Evolutionary conservation across 2,888 invertebrate genomes (phyloP), one percentile per base, ranked within the genome.

Genomic region (Reticulitermes lucifugus): DNA sequence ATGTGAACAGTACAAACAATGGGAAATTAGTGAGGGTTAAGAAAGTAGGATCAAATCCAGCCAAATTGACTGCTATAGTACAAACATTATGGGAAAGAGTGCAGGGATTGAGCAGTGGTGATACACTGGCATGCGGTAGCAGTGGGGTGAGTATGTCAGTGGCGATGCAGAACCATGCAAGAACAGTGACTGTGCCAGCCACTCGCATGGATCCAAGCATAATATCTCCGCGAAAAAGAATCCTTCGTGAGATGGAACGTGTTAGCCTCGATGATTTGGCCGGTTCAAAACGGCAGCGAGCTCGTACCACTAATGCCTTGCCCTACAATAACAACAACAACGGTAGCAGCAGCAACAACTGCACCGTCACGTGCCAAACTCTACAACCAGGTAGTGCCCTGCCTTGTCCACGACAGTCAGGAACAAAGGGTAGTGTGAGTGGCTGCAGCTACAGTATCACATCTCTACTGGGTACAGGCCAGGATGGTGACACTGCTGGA

Each of bases 381-480:
- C 88, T 87, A 85, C 88, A 86, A 85, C 87, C 85, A 87, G 87
- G 87, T 65, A 88, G 87, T 60, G 87, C 87, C 41, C 87, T 85
- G 86, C 87, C 86, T 85, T 84, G 86, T 86, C 86, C 86, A 83
- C 87, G 86, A 89, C 85, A 75, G 89, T 91, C 85, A 89, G 90
- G 59, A 88, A 91, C 79, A 89, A 93, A 90, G 89, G 86, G 85
- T 75, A 86, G 86, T 79, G 87, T 93, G 88, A 95, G 95, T 91
- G 95, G 95, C 91, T 96, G 60, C 65, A 96, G 95, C 90, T 96
- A 96, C 91, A 96, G 96, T 92, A 97, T 97, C 90, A 96, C 96
- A 89, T 96, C 96, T 87, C 92, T 97, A 90, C 92, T 97, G 89
- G 95, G 86, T 22, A 55, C 85, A 59, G 51, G 83, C n/a, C 79